These are phyloP conservation scores for Drosophila quinaria DNA, from an alignment of 2,888 invertebrate species.

Conservation along the genomic window DNA sequence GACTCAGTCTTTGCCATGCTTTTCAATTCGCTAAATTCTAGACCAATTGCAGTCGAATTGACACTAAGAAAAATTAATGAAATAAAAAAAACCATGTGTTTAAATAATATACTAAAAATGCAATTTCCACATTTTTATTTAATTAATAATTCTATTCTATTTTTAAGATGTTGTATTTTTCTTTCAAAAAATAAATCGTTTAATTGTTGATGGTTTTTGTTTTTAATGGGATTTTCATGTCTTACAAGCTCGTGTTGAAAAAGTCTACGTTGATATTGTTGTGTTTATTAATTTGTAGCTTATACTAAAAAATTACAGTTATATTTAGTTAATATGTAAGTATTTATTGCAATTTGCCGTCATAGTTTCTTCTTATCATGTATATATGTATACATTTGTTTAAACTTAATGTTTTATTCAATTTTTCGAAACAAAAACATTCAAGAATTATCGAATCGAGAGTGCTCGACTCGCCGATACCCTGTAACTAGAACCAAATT, in stretches of 20 bases:
- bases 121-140: constrained; percentile 18
- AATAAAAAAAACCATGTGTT: constrained; percentile 8
- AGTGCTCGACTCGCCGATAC: constrained; percentile 25
- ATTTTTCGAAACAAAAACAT: constrained; percentile 13
- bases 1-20: constrained; percentile 69
- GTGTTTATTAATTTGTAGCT: constrained; percentile 34
- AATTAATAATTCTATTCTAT: constrained; percentile 21
- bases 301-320: constrained; percentile 29
- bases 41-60: constrained; percentile 37
- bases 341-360: constrained; percentile 41
- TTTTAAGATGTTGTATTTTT: not conserved
- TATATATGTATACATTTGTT: constrained; percentile 17
- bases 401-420: constrained; percentile 15
- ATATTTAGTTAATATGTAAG: constrained; percentile 39
- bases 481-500: constrained; percentile 32
- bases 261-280: constrained; percentile 40
- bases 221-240: constrained; percentile 23
- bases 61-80: constrained; percentile 3
- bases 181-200: constrained; percentile 35
- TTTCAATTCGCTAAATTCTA: constrained; percentile 28
- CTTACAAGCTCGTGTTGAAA: constrained; percentile 52
- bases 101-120: constrained; percentile 15
- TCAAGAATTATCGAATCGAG: constrained; percentile 9
- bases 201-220: constrained; percentile 16
- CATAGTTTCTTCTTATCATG: constrained; percentile 11